Conservation (phyloP, 2,888 invertebrate genomes). For the Sceliomorpha sp. region DNA sequence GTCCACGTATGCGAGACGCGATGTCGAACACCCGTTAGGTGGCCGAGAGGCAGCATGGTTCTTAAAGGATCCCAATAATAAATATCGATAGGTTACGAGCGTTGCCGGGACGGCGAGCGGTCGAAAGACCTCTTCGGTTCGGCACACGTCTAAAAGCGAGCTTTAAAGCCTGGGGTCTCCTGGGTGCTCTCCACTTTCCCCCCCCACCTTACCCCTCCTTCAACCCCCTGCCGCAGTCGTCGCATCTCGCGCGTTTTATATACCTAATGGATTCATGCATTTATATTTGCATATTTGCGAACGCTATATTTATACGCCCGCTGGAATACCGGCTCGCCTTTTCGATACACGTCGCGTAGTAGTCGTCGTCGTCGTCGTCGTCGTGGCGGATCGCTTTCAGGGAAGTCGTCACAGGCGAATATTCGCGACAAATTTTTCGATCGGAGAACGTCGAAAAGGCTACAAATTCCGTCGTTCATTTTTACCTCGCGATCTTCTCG, state of each 20-base stretch:
- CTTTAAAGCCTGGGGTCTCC: conserved; percentile 45
- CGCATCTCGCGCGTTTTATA: conserved; percentile 44
- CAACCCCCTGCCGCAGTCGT: no score
- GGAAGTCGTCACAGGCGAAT: no score
- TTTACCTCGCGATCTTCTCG: background rate
- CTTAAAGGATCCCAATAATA: conserved; percentile 65
- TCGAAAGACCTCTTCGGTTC: conserved; percentile 7
- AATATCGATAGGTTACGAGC: conserved; percentile 68
- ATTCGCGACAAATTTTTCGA: conserved; percentile 14
- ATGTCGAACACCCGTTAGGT: conserved; percentile 47
- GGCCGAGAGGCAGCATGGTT: conserved; percentile 43
- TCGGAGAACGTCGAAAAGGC: background rate
- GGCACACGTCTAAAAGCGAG: conserved; percentile 34
- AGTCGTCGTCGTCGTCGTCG: no score
- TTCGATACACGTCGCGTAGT: no score
- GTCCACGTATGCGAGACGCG: conserved; percentile 8
- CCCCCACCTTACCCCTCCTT: background rate
- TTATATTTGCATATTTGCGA: conserved; percentile 48
- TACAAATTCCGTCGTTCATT: conserved; percentile 12
- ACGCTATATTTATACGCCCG: conserved; percentile 39
- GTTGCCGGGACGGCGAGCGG: conserved; percentile 30
- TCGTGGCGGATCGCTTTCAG: no score
- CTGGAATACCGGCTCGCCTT: no score
- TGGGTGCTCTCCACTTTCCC: conserved; percentile 40
- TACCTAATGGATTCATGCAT: conserved; percentile 41